Evolutionary conservation across 1,140 invertebrate genomes (phyloP).

Genomic region (Chionoecetes opilio): DNA sequence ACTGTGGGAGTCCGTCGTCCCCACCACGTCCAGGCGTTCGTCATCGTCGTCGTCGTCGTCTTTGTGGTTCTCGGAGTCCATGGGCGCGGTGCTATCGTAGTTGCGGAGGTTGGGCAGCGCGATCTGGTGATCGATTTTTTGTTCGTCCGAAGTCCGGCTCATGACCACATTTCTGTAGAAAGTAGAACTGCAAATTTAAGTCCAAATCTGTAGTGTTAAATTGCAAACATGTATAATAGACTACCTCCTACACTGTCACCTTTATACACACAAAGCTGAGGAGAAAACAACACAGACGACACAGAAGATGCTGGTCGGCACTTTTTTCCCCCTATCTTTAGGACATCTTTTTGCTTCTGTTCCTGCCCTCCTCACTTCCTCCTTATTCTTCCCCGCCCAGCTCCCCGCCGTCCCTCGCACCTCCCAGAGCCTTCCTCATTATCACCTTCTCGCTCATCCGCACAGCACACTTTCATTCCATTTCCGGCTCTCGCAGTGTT

Average conservation of each 20-base stretch:
- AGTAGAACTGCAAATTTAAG: slow-evolving; percentile 74
- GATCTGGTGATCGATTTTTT: slow-evolving; percentile 81
- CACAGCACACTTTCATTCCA: slow-evolving; percentile 32
- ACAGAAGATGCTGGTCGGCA: no score
- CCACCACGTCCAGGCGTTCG: slow-evolving; percentile 94
- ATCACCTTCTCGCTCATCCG: not conserved
- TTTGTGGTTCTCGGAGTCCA: slow-evolving; percentile 80
- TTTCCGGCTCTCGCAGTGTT: slow-evolving; percentile 70
- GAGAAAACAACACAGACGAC: no score
- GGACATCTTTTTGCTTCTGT: not conserved
- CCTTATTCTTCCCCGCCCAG: not conserved
- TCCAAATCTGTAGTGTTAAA: slow-evolving; percentile 71
- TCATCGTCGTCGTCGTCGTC: slow-evolving; percentile 89
- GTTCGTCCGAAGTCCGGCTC: slow-evolving; percentile 75
- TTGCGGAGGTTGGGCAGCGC: slow-evolving; percentile 79
- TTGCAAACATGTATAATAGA: not conserved
- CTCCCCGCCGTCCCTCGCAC: not conserved
- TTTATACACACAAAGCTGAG: no score
- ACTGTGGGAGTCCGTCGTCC: slow-evolving; percentile 86
- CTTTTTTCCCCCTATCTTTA: not conserved
- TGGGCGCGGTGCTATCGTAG: slow-evolving; percentile 76
- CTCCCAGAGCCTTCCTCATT: not conserved
- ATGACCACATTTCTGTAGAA: slow-evolving; percentile 78
- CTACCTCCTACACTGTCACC: not conserved
- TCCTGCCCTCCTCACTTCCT: not conserved